These are phyloP conservation scores for Cheirogaleus medius DNA, from an alignment of 2,113 vertebrate genomes.

Conservation along the genomic window DNA sequence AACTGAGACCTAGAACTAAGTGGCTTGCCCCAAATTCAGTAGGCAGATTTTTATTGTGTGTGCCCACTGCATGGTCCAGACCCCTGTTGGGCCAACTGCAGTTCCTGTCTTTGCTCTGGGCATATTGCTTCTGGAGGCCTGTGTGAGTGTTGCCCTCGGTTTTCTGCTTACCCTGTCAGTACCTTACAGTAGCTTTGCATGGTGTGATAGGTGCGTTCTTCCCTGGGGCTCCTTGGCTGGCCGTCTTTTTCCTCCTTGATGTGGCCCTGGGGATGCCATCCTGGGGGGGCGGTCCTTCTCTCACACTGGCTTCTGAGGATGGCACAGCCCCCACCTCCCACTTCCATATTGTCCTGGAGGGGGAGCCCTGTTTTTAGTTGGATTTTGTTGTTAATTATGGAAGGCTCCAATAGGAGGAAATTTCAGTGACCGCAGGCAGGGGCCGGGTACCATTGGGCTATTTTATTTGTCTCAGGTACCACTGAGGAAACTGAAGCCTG, in stretches of 20 bases:
- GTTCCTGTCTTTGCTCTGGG: not conserved
- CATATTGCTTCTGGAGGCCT: not conserved
- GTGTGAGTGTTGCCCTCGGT: not conserved
- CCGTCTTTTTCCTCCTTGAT: not conserved
- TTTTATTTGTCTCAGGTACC: not conserved
- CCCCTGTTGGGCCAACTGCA: not conserved
- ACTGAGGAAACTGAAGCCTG: not conserved
- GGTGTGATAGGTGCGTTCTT: rapidly evolving
- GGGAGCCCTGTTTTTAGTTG: not conserved
- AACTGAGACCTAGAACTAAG: not conserved
- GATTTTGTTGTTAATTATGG: not conserved
- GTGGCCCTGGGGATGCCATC: not conserved
- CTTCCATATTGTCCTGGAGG: not conserved
- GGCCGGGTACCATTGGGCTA: not conserved
- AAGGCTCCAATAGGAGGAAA: not conserved
- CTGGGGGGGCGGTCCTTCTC: not conserved
- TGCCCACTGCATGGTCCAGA: not conserved
- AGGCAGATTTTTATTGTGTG: not conserved
- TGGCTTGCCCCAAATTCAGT: not conserved
- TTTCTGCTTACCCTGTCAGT: not conserved
- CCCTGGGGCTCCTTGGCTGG: not conserved
- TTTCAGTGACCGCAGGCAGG: not conserved
- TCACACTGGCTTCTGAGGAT: not conserved
- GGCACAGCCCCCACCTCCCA: rapidly evolving
- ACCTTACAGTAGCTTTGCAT: not conserved